Percentiles rank a stretch among this genome's conserved stretches.
Evolutionary conservation across 2,113 vertebrate genomes (phyloP).

Genomic region (Rana temporaria): DNA sequence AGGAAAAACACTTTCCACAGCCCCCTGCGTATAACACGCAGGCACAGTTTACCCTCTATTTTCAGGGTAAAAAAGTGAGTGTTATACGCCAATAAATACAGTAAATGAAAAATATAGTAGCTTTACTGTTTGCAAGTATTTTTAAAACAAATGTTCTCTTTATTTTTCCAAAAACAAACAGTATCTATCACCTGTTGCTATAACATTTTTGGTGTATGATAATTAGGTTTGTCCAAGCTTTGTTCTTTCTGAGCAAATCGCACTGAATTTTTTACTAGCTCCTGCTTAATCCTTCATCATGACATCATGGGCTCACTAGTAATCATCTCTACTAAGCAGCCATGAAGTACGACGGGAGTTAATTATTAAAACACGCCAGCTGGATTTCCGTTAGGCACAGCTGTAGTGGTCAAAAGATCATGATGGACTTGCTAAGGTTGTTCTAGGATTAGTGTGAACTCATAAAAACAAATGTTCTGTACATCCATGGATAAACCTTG

Average conservation of each 20-base stretch:
- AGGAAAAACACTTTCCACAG: too few relatives aligned
- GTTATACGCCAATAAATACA: too few relatives aligned
- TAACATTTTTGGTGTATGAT: background rate
- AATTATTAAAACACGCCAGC: constrained; percentile 31
- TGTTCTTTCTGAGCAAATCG: background rate
- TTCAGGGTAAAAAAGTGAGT: too few relatives aligned
- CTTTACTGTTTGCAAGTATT: background rate
- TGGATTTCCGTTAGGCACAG: constrained; percentile 17
- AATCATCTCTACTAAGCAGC: constrained; percentile 12
- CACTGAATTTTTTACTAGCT: constrained; percentile 26
- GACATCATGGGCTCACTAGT: constrained; percentile 25
- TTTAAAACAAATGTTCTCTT: constrained; percentile 2
- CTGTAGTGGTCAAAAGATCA: constrained; percentile 14
- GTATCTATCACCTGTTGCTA: constrained; percentile 26
- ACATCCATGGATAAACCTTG: too few relatives aligned
- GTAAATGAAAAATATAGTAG: background rate
- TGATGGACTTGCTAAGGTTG: background rate
- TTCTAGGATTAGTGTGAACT: background rate
- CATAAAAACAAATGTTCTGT: background rate
- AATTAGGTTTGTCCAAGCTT: background rate
- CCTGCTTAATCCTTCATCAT: constrained; percentile 28
- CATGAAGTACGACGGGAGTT: background rate
- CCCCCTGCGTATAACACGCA: too few relatives aligned
- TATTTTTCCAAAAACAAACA: constrained; percentile 20
- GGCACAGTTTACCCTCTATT: too few relatives aligned